Evolutionary conservation across 2,888 invertebrate species (phyloP), one percentile per base, ranked within the genome.

Genomic region (Lordiphosa andalusiaca): DNA sequence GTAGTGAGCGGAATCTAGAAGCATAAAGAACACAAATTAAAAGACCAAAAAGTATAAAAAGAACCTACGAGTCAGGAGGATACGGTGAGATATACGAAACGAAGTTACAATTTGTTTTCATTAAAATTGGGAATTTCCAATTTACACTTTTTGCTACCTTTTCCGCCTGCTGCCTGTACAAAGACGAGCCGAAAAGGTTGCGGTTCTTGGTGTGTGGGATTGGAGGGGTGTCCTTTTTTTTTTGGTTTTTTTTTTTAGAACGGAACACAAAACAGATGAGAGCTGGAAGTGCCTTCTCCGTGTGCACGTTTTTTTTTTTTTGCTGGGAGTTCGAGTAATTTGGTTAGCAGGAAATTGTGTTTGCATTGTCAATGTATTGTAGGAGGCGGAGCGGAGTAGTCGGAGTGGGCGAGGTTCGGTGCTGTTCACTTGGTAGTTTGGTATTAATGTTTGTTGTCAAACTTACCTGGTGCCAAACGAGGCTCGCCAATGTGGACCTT

Each of bases 401-500:
- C 41, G 40, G 13, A 16, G 48, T 30, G 5, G 16, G 33, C 30
- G 54, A 53, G 40, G 56, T 67, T 51, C 52, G 56, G 63, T 72
- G 67, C 57, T 53, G 46, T 62, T 52, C 57, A 68, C 65, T 67
- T 57, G 47, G n/a, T n/a, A 60, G 50, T 62, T 62, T 70, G 40
- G 21, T 48, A 48, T 42, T 65, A 38, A 38, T 47, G 35, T 10
- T 30, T 30, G 30, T 30, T 30, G 46, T 58, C 38, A 59, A 53
- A 71, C 78, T 93, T 93, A 96, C 96, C 96, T 91, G 95, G 95
- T 76, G 95, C 92, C 88, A 95, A 92, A 86, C 94, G 93, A 10
- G 99, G 99, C 74, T 96, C 95, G 6, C 95, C 96, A 23, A 99
- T 91, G 88, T 97, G 95, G 10, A 99, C 94, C 90, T 95, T 96